phyloP scores from a whole-genome alignment of 2,888 invertebrate species.

The Muscina levida region DNA sequence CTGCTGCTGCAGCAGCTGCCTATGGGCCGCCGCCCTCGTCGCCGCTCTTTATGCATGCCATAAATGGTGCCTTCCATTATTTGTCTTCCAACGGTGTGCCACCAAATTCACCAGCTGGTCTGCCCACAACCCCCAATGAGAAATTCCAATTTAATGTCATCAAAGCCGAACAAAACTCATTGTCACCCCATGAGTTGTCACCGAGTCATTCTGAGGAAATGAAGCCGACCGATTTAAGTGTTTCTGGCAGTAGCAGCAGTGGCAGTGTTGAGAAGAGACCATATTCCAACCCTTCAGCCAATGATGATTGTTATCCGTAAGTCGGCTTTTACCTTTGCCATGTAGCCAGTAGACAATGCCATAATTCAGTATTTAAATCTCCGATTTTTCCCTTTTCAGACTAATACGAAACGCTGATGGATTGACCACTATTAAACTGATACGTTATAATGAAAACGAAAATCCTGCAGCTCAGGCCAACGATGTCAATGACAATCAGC shows the following conservation, averaged over 20 bases:
- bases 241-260: constrained; percentile 66
- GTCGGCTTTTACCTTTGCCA: constrained; percentile 62
- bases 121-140: constrained; percentile 73
- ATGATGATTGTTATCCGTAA: constrained; percentile 80
- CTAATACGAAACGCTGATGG: constrained; percentile 80
- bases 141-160: constrained; percentile 78
- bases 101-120: constrained; percentile 77
- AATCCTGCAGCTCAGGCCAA: constrained; percentile 43
- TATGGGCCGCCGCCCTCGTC: constrained; percentile 79
- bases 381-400: constrained; percentile 67
- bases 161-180: constrained; percentile 77
- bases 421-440: constrained; percentile 79
- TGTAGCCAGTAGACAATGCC: no score
- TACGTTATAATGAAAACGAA: constrained; percentile 76
- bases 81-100: constrained; percentile 76
- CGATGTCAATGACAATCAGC: constrained; percentile 44
- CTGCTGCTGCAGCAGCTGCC: constrained; percentile 74
- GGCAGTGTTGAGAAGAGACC: constrained; percentile 69
- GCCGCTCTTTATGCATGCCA: constrained; percentile 79
- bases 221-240: constrained; percentile 86
- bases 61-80: constrained; percentile 79
- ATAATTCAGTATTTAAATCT: no score
- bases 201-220: constrained; percentile 81
- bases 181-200: constrained; percentile 67
- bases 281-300: constrained; percentile 69